Evolutionary conservation across 2,113 vertebrate genomes (phyloP), one percentile per base, ranked within the genome.

Genomic region (Halcyon malimbica): DNA sequence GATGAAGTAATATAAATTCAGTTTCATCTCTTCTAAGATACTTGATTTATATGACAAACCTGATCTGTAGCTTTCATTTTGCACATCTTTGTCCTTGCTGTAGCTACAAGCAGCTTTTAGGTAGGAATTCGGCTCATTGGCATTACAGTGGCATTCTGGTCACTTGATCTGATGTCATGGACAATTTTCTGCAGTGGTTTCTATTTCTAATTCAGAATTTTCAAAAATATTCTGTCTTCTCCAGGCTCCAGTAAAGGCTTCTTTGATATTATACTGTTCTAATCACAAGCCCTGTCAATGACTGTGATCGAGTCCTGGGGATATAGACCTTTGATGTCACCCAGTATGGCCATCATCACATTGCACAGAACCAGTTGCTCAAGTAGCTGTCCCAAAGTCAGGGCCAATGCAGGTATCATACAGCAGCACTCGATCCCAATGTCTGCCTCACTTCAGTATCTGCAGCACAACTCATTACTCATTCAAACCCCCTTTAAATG

Each of bases 381-480:
- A 3, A 50, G 75, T 26, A 1, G 1, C 11, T 37, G 59, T 26
- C 29, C 57, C 21, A 5, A 19, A 69, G 29, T 5, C 1, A 0
- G 25, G 44, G 18, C 9, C 59, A 59, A 53, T 0, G 1, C 0
- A 4, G 15, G 6, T 59, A 31, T 17, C 50, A 29, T 9, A 41
- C 10, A 54, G 33, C 42, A 53, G 24, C 5, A 9, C n/a, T 50
- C 1, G 0, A 59, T 23, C 29, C 37, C 41, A 68, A 10, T 3
- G 11, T 5, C 70, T 48, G 23, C 26, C 31, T 73, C 59, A 26
- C 60, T 44, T 73, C 35, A n/a, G n/a, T 46, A 42, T 33, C 44
- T 46, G 35, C 79, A 84, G 73, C 53, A 48, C 29, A 60, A 48
- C 9, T 5, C 9, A 4, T 25, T 16, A 33, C 13, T 60, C 64